These are phyloP conservation scores for Ariopsis seemanni DNA, from an alignment of 2,113 vertebrate genomes.

Conservation along the genomic window DNA sequence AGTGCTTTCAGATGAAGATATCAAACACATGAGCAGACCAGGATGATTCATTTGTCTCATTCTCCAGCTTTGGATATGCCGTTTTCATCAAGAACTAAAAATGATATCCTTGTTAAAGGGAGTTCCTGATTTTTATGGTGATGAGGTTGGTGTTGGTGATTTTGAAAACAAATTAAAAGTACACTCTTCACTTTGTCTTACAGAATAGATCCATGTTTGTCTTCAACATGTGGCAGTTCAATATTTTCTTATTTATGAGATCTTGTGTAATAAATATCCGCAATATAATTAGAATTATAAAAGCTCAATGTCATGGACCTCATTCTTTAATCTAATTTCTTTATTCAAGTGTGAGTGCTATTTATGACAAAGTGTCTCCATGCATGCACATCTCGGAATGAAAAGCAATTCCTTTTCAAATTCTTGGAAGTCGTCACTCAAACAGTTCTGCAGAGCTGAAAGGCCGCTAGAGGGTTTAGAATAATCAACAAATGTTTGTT, in stretches of 20 bases:
- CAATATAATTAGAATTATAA: background rate
- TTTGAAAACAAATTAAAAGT: background rate
- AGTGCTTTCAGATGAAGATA: constrained; percentile 30
- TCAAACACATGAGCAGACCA: background rate
- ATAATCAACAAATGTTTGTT: constrained; percentile 44
- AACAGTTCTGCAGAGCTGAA: background rate
- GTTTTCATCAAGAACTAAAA: background rate
- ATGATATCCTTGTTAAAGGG: background rate
- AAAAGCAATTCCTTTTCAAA: background rate
- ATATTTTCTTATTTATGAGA: background rate
- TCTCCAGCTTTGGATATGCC: background rate
- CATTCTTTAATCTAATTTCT: background rate
- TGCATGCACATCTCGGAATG: background rate
- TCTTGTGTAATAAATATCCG: background rate
- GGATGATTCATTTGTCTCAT: constrained; percentile 8
- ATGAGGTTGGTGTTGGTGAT: background rate
- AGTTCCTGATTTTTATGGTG: background rate
- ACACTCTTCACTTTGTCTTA: background rate
- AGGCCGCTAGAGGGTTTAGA: background rate
- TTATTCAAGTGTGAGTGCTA: background rate
- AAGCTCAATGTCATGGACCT: background rate
- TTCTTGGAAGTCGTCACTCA: constrained; percentile 9
- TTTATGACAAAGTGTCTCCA: constrained; percentile 6
- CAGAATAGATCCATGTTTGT: background rate
- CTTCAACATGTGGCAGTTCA: background rate